Conservation (phyloP, 2,113 vertebrate genomes). For the Brevimyrus niger region DNA sequence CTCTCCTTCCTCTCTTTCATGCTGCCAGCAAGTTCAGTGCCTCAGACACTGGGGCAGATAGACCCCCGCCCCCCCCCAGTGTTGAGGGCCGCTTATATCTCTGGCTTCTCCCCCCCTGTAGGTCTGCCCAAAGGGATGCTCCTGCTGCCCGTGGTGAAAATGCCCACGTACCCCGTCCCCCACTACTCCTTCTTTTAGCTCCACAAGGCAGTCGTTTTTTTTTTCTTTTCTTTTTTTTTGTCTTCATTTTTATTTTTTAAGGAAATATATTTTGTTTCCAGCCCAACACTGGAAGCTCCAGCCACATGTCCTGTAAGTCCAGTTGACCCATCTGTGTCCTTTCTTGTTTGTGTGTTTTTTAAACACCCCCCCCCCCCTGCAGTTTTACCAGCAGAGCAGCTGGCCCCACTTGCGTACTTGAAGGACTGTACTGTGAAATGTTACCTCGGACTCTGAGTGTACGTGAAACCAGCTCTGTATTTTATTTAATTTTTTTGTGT, state of each 20-base stretch:
- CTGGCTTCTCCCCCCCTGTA: constrained; percentile 90
- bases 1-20: constrained; percentile 9
- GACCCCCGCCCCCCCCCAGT: constrained; percentile 52
- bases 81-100: constrained; percentile 78
- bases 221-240: constrained; percentile 72
- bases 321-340: constrained; percentile 34
- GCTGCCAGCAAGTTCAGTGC: constrained; percentile 56
- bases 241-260: constrained; percentile 66
- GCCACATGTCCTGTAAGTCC: neutral
- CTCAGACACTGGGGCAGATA: constrained; percentile 35
- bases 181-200: constrained; percentile 97
- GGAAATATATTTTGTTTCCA: constrained; percentile 46
- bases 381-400: constrained; percentile 76
- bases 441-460: constrained; percentile 90
- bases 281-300: neutral
- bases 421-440: constrained; percentile 98
- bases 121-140: constrained; percentile 99
- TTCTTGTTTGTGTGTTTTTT: constrained; percentile 62
- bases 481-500: constrained; percentile 33
- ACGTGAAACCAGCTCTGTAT: constrained; percentile 76
- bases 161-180: constrained; percentile 91
- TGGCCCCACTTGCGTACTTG: constrained; percentile 74
- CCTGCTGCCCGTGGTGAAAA: constrained; percentile 99
- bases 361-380: constrained; percentile 60
- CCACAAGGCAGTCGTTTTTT: constrained; percentile 47